These are phyloP conservation scores for Eriosoma lanigerum DNA, from an alignment of 1,140 invertebrate species.

Conservation along the genomic window DNA sequence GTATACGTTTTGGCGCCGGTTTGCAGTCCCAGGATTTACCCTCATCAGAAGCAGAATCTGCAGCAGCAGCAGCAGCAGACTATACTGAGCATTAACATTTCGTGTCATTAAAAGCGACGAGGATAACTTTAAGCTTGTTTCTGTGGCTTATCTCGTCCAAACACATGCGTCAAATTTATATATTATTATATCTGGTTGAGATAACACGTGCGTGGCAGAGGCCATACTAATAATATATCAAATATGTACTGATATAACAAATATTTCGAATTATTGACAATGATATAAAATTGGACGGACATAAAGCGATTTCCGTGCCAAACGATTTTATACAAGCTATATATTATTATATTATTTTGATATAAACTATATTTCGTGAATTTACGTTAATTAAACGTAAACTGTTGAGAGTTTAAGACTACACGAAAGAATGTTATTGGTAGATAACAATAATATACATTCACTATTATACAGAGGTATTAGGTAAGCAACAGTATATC, in stretches of 20 bases:
- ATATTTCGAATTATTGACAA: background rate
- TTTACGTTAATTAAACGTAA: too few relatives aligned
- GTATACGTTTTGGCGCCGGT: constrained; percentile 14
- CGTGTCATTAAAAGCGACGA: constrained; percentile 46
- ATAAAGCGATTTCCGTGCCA: background rate
- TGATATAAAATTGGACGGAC: background rate
- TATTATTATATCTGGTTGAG: background rate
- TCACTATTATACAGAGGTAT: too few relatives aligned
- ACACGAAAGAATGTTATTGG: too few relatives aligned
- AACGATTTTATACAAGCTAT: background rate
- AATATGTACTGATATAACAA: background rate
- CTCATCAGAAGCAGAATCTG: constrained; percentile 28
- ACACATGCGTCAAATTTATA: constrained; percentile 17
- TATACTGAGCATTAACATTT: constrained; percentile 39
- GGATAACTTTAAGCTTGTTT: constrained; percentile 47
- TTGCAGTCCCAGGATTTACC: constrained; percentile 31
- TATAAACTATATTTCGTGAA: too few relatives aligned
- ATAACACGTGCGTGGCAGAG: background rate
- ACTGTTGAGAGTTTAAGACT: too few relatives aligned
- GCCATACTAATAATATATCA: too few relatives aligned
- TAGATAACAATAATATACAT: too few relatives aligned
- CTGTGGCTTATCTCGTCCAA: constrained; percentile 44
- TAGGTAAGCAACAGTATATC: too few relatives aligned
- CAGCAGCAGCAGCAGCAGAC: constrained; percentile 16
- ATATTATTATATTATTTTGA: background rate